phyloP scores from a whole-genome alignment of 2,797 vertebrate species.

The Cirrhinus mrigala region DNA sequence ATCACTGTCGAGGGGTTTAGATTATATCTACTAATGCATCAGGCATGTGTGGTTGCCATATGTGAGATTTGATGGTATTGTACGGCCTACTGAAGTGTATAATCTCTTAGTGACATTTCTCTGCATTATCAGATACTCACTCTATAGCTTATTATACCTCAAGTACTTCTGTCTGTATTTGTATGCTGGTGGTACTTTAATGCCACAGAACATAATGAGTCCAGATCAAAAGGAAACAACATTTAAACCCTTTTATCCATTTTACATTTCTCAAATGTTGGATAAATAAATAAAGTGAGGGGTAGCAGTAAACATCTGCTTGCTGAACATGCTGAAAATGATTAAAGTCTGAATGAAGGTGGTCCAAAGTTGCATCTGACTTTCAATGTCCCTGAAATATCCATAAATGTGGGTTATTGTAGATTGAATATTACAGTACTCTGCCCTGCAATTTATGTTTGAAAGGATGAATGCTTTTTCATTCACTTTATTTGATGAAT shows the following conservation, averaged over 20 bases:
- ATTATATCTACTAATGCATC: not conserved
- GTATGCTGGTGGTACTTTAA: not conserved
- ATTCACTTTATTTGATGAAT: conserved; percentile 3
- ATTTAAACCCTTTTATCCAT: not conserved
- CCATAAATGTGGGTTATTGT: conserved; percentile 1
- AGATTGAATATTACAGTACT: conserved; percentile 10
- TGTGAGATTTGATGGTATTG: not conserved
- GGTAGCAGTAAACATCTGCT: not conserved
- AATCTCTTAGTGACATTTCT: not conserved
- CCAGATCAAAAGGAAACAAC: not conserved
- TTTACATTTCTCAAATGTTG: conserved; percentile 16
- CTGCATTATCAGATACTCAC: not conserved
- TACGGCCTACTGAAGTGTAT: not conserved
- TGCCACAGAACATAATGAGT: not conserved
- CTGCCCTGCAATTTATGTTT: conserved; percentile 22
- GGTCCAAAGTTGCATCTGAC: not conserved
- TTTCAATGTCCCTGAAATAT: not conserved
- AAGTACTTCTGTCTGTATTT: not conserved
- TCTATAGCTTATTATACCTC: not conserved
- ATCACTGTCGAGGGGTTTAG: not conserved
- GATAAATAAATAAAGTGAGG: not conserved
- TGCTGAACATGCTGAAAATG: not conserved
- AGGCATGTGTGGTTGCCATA: not conserved
- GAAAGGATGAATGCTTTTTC: conserved; percentile 28
- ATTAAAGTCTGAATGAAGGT: not conserved